Percentiles rank a stretch among this genome's conserved stretches.
Conservation (phyloP, 2,113 vertebrate species). For the Grantiella picta region DNA sequence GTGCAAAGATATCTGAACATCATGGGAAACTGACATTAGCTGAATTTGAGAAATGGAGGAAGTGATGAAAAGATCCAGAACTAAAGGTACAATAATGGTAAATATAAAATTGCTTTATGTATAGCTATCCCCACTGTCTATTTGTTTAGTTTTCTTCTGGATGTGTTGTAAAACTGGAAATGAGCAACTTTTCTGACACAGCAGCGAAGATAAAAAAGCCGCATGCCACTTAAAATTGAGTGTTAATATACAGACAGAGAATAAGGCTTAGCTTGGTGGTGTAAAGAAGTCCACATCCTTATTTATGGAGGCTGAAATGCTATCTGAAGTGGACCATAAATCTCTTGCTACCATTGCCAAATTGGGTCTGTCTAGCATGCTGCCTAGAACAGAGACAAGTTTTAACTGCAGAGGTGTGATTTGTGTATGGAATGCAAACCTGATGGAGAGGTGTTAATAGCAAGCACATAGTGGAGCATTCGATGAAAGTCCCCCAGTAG, state of each 20-base stretch:
- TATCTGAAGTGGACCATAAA: not conserved
- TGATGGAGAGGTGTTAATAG: not conserved
- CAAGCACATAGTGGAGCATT: not conserved
- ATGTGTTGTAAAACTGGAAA: not conserved
- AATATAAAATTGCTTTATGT: not conserved
- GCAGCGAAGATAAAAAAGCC: not conserved
- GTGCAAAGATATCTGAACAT: not conserved
- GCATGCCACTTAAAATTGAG: not conserved
- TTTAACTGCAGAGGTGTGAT: not conserved
- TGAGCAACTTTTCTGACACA: not conserved
- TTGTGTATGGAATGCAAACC: not conserved
- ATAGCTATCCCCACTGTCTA: not conserved
- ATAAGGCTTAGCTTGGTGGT: not conserved
- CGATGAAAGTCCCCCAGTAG: not conserved
- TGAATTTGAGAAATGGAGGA: not conserved
- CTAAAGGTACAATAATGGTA: not conserved
- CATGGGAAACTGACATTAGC: not conserved
- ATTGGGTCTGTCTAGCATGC: not conserved
- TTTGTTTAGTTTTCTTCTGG: not conserved
- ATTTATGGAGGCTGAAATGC: conserved; percentile 6
- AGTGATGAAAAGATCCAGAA: not conserved
- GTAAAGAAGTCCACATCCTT: not conserved
- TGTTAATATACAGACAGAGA: not conserved
- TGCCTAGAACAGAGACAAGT: not conserved
- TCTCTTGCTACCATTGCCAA: not conserved